Evolutionary conservation across 1,140 invertebrate species (phyloP), one percentile per base, ranked within the genome.

Genomic region (Heterodera schachtii): DNA sequence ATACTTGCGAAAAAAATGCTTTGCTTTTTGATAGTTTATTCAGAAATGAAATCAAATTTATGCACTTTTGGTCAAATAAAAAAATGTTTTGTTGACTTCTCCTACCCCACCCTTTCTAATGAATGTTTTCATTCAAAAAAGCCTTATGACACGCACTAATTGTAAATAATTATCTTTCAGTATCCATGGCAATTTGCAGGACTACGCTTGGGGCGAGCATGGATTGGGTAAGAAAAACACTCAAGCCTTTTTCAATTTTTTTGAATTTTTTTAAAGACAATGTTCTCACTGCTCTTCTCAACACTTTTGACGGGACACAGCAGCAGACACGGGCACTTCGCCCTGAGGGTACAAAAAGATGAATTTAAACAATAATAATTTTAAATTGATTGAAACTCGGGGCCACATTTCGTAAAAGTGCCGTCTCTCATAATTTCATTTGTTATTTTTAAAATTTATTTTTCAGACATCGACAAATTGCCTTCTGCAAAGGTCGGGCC

Each of bases 171-270:
- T 52, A 52, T 52, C 49, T 64, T 64, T 13, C 71, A 78, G 47
- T 69, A 41, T 80, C 5, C 78, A 80, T 49, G 78, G 78, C 19
- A 80, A 80, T 49, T 49, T 80, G n/a, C 31, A 79, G 13, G 78
- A 80, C 78, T 80, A 80, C 67, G 78, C 78, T 7, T 80, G 66
- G 67, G 78, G 78, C 0, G 78, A 80, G 67, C 69, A 75, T 31
- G 78, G 78, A 21, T 43, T 80, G 21, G 78, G 57, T 64, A 64
- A n/a, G 11, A 13, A n/a, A 19, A 64, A 19, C 11, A 64, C 5
- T 1, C 11, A 19, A 3, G 11, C 11, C 16, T 64, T 64, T n/a
- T 19, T 5, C 0, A 2, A 52, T 6, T 52, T 1, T 19, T 19
- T 5, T 64, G 4, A 19, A 19, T n/a, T 64, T 13, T 11, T 19